Evolutionary conservation across 2,797 vertebrate species (phyloP).

Genomic region (Aselliscus stoliczkanus): DNA sequence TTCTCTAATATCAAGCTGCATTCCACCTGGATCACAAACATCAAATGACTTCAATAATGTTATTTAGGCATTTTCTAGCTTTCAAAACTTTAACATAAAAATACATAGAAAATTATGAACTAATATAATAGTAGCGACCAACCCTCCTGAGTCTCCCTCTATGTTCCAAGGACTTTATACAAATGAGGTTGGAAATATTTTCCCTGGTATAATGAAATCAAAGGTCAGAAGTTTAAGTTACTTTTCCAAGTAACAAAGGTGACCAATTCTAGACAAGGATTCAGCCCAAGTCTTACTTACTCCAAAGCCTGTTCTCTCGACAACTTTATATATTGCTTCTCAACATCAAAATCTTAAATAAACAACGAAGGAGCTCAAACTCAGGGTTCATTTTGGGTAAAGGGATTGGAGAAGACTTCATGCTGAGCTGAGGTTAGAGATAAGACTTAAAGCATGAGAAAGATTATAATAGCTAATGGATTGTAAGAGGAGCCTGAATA

Average conservation of each 20-base stretch:
- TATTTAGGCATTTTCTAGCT: not conserved
- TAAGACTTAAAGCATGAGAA: not conserved
- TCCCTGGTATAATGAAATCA: not conserved
- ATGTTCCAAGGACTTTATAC: not conserved
- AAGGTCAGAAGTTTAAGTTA: not conserved
- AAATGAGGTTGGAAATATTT: constrained; percentile 6
- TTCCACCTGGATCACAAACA: not conserved
- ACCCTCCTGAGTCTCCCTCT: not conserved
- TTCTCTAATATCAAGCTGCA: not conserved
- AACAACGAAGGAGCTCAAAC: not conserved
- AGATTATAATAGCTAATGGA: not conserved
- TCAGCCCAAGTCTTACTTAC: not conserved
- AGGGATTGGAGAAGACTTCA: not conserved
- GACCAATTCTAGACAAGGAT: not conserved
- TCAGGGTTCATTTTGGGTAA: not conserved
- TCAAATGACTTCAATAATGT: not conserved
- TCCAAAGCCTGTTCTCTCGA: not conserved
- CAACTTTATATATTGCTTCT: not conserved
- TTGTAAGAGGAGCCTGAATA: not conserved
- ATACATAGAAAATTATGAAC: not conserved
- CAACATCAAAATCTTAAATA: constrained; percentile 5
- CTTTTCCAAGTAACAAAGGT: not conserved
- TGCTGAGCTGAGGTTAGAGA: not conserved
- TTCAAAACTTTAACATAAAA: not conserved
- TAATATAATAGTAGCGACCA: not conserved